Base-by-base conservation (phyloP, 2,888 invertebrate species). In the Pycnomerus fuliginosus region DNA sequence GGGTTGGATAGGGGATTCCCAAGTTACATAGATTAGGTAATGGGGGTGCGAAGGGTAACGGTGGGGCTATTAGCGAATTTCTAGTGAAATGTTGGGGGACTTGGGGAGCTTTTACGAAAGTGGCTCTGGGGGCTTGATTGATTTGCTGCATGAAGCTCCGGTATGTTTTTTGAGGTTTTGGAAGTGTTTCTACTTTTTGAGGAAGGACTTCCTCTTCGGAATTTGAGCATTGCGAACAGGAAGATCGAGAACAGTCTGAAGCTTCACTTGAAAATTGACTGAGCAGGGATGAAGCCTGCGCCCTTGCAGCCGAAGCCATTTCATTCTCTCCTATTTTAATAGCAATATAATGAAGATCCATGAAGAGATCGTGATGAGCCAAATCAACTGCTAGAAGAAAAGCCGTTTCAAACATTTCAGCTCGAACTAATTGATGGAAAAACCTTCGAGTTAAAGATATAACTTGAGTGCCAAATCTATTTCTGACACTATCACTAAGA, bases 311-410 rank as follows among this genome's bases (percentile, higher is more conserved):
- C 2, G 74, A 76, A 0, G 85, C 83, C 65, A 89, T 80, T 50
- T 79, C 78, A 1, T 74, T 68, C 55, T 80, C 80, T 1, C 78
- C 77, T 40, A 80, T 75, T 20, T 77, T 72, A 35, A 77, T 74
- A n/a, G 89, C 87, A 25, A 84, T 80, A 72, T 85, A 85, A 63
- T 84, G 83, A 39, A 88, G 78, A 73, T 92, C 91, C 82, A 85
- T 84, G 66, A 90, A 93, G 45, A 93, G 77, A 72, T 94, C 93
- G 69, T 88, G 86, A 63, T 90, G 90, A 35, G 83, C 82, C 51
- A 93, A 78, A 69, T 93, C 91, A 53, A 91, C 87, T 1, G 89
- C 93, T 44, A 92, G 74, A 42, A 90, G 80, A 61, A 91, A 85
- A 1, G 93, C 90, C 64, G 90, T 91, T 67, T 87, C 87, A 65